Evolutionary conservation across 2,888 invertebrate species (phyloP).

Genomic region (Tetragonisca angustula): DNA sequence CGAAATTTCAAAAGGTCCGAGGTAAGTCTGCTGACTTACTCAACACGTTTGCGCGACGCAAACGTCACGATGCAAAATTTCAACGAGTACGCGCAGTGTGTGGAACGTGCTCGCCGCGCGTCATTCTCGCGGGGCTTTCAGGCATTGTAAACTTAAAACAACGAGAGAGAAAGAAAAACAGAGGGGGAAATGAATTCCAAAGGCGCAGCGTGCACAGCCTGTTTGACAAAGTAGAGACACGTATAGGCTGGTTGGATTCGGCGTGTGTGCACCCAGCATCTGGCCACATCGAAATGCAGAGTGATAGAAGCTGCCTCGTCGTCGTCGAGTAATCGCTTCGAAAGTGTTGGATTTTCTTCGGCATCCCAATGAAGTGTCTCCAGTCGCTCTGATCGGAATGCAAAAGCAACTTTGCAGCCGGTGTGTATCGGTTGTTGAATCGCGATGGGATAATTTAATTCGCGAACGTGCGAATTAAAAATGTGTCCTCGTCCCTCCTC

Average conservation of each 20-base stretch:
- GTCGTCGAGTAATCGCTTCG: conserved; percentile 7
- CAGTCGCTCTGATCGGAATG: conserved; percentile 45
- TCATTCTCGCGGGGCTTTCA: neutral
- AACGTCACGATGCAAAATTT: neutral
- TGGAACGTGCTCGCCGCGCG: neutral
- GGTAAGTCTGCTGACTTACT: neutral
- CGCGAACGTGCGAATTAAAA: conserved; percentile 42
- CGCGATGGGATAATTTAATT: conserved; percentile 22
- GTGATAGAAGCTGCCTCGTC: conserved; percentile 35
- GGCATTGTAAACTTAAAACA: neutral
- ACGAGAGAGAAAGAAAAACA: neutral
- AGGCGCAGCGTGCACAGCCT: neutral
- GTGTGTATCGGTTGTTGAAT: conserved; percentile 27
- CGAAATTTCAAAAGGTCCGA: neutral
- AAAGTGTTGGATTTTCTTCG: conserved; percentile 53
- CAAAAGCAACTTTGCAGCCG: conserved; percentile 22
- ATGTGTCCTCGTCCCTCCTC: neutral
- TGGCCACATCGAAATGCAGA: conserved; percentile 15
- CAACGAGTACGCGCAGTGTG: no score
- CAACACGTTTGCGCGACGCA: no score
- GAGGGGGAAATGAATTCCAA: conserved; percentile 17
- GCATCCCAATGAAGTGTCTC: conserved; percentile 52
- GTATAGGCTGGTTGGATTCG: conserved; percentile 21
- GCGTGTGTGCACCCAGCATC: conserved; percentile 7
- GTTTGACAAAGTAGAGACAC: conserved; percentile 26